Conservation (phyloP, 2,797 vertebrate species). For the Macropus fuliginosus region DNA sequence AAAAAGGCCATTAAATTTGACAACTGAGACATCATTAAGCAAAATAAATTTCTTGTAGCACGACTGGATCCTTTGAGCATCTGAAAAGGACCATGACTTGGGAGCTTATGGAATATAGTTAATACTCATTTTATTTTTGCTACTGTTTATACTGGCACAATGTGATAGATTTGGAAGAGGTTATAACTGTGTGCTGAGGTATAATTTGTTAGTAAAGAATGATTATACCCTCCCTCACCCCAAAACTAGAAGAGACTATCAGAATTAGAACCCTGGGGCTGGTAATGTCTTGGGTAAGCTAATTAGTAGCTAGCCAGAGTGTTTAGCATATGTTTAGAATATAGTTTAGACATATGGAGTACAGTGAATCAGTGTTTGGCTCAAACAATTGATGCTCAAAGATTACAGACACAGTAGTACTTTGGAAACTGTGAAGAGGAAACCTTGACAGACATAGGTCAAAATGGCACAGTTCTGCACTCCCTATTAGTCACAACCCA, state of each 20-base stretch:
- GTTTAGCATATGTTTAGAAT: not conserved
- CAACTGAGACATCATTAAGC: not conserved
- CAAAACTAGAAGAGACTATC: not conserved
- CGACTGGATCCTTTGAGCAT: not conserved
- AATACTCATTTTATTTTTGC: not conserved
- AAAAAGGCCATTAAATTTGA: not conserved
- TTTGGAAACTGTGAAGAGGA: not conserved
- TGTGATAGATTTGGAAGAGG: not conserved
- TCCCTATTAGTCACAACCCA: not conserved
- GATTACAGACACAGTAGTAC: not conserved
- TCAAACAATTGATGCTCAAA: not conserved
- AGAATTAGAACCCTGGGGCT: not conserved
- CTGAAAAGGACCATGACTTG: not conserved
- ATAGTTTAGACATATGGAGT: not conserved
- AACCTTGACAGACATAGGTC: not conserved
- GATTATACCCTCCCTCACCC: not conserved
- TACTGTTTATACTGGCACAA: not conserved
- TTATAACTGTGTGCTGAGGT: not conserved
- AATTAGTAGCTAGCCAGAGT: not conserved
- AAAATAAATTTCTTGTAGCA: too few species aligned
- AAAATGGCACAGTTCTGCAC: not conserved
- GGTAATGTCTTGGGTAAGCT: not conserved
- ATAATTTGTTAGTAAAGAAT: not conserved
- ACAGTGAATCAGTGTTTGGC: not conserved
- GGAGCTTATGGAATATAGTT: not conserved